Conservation (phyloP, 2,888 invertebrate genomes). For the Coleophora flavipennella region DNA sequence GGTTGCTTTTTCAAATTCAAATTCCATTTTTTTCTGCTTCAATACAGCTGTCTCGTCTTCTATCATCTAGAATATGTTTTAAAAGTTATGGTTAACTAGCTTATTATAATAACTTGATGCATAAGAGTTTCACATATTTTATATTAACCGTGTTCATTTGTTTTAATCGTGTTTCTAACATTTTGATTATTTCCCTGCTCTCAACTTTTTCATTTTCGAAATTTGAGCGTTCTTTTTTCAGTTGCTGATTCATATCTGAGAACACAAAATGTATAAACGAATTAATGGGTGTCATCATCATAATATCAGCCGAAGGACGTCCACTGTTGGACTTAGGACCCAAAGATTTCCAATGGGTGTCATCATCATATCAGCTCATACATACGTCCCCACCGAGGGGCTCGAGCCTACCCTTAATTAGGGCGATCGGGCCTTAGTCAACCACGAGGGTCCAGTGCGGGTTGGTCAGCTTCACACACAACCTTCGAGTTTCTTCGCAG, state of each 20-base stretch:
- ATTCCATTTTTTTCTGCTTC: slow-evolving; percentile 73
- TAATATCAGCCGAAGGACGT: no score
- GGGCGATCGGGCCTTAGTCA: no score
- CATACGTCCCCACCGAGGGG: no score
- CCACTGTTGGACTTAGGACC: background rate
- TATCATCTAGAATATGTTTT: slow-evolving; percentile 38
- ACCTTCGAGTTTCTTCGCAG: no score
- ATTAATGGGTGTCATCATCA: background rate
- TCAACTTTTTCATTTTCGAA: slow-evolving; percentile 71
- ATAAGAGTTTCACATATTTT: background rate
- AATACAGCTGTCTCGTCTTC: slow-evolving; percentile 58
- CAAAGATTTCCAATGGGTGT: background rate
- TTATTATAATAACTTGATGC: background rate
- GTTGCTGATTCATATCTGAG: slow-evolving; percentile 67
- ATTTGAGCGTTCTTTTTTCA: slow-evolving; percentile 69
- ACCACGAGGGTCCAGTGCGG: no score
- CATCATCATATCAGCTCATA: no score
- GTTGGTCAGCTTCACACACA: no score
- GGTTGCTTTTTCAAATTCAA: slow-evolving; percentile 75
- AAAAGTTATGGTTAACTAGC: slow-evolving; percentile 1
- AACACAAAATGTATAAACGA: slow-evolving; percentile 12
- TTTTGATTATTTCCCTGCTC: slow-evolving; percentile 63
- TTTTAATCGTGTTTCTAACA: slow-evolving; percentile 70
- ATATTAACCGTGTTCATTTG: slow-evolving; percentile 68
- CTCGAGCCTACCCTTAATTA: no score